A percentile compares a stretch with the other conserved stretches of the same genome.
phyloP scores from a whole-genome alignment of 2,113 vertebrate genomes.

The Solea solea region DNA sequence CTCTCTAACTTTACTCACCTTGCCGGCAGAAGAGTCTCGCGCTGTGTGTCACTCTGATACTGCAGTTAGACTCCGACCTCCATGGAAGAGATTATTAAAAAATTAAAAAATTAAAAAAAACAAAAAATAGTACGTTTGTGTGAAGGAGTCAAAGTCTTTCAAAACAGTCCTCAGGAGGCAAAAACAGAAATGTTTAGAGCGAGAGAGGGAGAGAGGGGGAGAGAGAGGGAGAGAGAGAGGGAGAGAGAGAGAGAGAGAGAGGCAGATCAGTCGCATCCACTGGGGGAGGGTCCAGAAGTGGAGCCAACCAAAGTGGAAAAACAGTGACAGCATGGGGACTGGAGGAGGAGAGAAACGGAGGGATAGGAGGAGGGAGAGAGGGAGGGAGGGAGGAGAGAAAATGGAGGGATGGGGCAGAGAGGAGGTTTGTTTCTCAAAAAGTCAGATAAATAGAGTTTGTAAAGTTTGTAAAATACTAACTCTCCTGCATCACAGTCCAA shows the following conservation, averaged over 20 bases:
- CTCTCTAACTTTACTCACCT: constrained; percentile 51
- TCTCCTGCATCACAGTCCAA: no score
- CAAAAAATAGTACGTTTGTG: background rate
- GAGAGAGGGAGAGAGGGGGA: background rate
- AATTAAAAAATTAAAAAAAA: no score
- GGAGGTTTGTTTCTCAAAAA: no score
- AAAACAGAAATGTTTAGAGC: constrained; percentile 22
- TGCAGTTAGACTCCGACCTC: constrained; percentile 16
- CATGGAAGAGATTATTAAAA: background rate
- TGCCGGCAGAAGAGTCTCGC: constrained; percentile 6
- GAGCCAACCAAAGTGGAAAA: constrained; percentile 54
- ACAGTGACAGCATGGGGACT: constrained; percentile 55
- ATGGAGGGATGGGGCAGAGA: no score
- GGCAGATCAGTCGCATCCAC: constrained; percentile 29
- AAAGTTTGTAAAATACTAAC: no score
- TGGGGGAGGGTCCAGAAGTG: constrained; percentile 61
- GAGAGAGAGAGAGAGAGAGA: background rate
- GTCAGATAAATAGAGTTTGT: no score
- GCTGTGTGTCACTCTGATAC: background rate
- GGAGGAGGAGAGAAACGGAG: constrained; percentile 18
- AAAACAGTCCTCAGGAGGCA: constrained; percentile 20
- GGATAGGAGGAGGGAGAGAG: no score
- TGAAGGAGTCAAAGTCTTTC: constrained; percentile 5
- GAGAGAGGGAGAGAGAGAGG: background rate
- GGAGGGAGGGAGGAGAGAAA: no score